Base-by-base conservation (phyloP, 2,797 vertebrate genomes). In the Tokudaia tokunoshimensis region DNA sequence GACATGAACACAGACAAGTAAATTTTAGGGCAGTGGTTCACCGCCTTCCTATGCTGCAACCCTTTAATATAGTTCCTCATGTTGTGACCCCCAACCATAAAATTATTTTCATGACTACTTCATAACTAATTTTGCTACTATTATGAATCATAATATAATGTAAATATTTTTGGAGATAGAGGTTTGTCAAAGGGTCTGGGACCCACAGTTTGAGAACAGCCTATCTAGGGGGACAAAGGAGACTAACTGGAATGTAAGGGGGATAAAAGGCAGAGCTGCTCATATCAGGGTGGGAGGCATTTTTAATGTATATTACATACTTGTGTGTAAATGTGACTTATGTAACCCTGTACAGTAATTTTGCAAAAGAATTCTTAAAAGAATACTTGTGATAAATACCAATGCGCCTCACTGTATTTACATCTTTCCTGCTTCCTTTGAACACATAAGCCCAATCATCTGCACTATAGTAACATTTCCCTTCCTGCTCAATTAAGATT, bases 401-500 rank as follows among this genome's bases (percentile, higher is more conserved):
- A 91, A 34, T 3, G 65, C 4, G 61, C 4, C 34, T 14, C 22
- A 57, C 14, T 17, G 31, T 31, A 47, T 37, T 83, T 67, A 17
- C 44, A 81, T 57, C 15, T 89, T 65, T 57, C 10, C 12, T 70
- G 17, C 31, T 87, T 92, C 61, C 50, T 87, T 79, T 80, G 70
- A 95, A 92, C n/a, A 72, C 41, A 76, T 20, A 61, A 89, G 34
- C 19, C 29, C 15, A 70, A 24, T 70, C 15, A 72, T 10, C 57
- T 83, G 19, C 50, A 9, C 24, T 37, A 76, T 4, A 15, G 44
- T 72, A 61, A 89, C 13, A 80, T 72, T 95, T 65, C 13, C 50
- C 17, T 92, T 84, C 47, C 72, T 94, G 13, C 4, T 80, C 50
- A 84, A 63, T 80, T 92, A 74, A 94, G 93, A 91, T 70, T 55